Percentiles rank a stretch among this genome's conserved stretches.
Conservation (phyloP, 2,113 vertebrate genomes). For the Microtus pennsylvanicus region DNA sequence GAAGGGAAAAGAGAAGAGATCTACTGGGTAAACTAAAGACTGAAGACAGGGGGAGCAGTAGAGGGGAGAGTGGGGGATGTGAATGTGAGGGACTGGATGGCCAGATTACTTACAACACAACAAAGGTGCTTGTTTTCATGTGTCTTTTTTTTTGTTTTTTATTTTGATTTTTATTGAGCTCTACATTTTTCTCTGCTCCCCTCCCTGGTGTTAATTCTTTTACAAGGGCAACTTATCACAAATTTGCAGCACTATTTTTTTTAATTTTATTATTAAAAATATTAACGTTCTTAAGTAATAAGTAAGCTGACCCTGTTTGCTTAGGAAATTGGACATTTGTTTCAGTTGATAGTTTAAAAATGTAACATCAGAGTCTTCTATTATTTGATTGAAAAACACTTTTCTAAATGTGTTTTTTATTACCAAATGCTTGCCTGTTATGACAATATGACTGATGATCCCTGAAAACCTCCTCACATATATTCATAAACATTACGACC, state of each 20-base stretch:
- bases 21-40: too few relatives aligned
- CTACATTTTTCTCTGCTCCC: too few relatives aligned
- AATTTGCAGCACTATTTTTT: neutral
- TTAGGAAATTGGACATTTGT: constrained; percentile 28
- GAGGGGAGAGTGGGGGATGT: too few relatives aligned
- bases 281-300: neutral
- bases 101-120: neutral
- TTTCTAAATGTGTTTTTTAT: neutral
- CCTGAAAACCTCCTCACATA: neutral
- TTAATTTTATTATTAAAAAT: neutral
- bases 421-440: neutral
- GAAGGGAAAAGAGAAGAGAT: too few relatives aligned
- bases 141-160: too few relatives aligned
- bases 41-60: too few relatives aligned
- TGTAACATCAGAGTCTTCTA: neutral
- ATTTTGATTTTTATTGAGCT: too few relatives aligned
- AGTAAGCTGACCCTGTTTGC: neutral
- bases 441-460: constrained; percentile 22
- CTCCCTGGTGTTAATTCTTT: neutral
- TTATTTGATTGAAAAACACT: neutral
- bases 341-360: constrained; percentile 12
- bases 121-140: neutral
- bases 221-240: neutral
- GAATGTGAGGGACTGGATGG: too few relatives aligned
- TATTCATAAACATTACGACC: neutral